These are phyloP conservation scores for Listrodromus nycthemerus DNA, from an alignment of 2,888 invertebrate species.

Conservation along the genomic window DNA sequence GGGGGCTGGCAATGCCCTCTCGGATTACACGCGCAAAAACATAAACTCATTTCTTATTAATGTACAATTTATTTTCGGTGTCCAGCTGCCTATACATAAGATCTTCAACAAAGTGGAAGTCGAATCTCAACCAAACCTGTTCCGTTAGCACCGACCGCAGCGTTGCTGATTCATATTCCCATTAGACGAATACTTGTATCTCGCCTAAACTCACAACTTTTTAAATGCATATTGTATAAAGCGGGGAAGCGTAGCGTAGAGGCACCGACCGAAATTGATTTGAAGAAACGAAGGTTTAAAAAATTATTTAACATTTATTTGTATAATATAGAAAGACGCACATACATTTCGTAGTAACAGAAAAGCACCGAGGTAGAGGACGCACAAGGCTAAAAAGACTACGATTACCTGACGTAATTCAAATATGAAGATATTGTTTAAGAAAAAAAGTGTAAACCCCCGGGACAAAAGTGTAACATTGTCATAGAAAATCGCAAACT, in stretches of 20 bases:
- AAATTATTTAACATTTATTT: conserved; percentile 20
- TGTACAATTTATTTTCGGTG: conserved; percentile 2
- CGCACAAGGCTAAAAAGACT: conserved; percentile 46
- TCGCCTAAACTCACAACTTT: conserved; percentile 20
- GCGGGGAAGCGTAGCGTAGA: not conserved
- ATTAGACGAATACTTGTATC: conserved; percentile 10
- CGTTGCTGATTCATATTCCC: not conserved
- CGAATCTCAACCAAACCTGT: conserved; percentile 5
- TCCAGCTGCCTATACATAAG: not conserved
- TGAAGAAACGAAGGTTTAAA: not conserved
- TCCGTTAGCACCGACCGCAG: not conserved
- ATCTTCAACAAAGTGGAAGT: conserved; percentile 1
- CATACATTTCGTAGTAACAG: conserved; percentile 21
- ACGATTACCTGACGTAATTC: conserved; percentile 45
- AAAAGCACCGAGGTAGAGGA: conserved; percentile 31
- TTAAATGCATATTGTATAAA: conserved; percentile 29
- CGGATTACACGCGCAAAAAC: not conserved
- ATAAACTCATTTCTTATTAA: not conserved
- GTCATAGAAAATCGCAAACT: not conserved
- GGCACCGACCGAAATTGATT: not conserved
- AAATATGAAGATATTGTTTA: not conserved
- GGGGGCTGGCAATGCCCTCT: not conserved
- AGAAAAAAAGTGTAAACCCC: not conserved
- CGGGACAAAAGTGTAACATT: not conserved
- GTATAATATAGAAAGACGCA: conserved; percentile 12